Conservation (phyloP, 1,140 invertebrate species). For the Eriocheir sinensis region DNA sequence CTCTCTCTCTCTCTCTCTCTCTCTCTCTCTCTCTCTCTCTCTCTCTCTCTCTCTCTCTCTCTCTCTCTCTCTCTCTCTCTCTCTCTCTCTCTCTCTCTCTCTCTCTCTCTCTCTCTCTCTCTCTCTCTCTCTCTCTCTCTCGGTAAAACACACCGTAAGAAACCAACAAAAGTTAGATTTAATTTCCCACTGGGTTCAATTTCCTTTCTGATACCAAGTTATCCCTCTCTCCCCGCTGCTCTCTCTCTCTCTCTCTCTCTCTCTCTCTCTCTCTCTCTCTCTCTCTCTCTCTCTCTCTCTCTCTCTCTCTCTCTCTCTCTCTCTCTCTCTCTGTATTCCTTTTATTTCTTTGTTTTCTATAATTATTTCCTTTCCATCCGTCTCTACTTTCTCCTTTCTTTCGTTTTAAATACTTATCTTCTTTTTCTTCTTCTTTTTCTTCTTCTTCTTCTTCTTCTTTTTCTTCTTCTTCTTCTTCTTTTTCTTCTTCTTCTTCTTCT, state of each 20-base stretch:
- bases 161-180: not conserved
- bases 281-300: constrained; percentile 40
- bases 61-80: constrained; percentile 50
- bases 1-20: constrained; percentile 52
- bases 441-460: not conserved
- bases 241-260: constrained; percentile 37
- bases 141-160: too few species aligned
- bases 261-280: constrained; percentile 49
- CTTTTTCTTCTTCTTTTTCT: not conserved
- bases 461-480: not conserved
- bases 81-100: constrained; percentile 36
- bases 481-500: not conserved
- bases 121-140: constrained; percentile 47
- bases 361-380: not conserved
- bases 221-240: not conserved
- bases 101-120: constrained; percentile 50
- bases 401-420: not conserved
- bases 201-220: too few species aligned
- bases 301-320: constrained; percentile 34
- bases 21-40: not conserved
- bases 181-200: not conserved
- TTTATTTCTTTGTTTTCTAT: not conserved
- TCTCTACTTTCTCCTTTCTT: not conserved
- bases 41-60: not conserved
- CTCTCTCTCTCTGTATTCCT: not conserved